Evolutionary conservation across 2,113 vertebrate genomes (phyloP).

Genomic region (Limnothrissa miodon): DNA sequence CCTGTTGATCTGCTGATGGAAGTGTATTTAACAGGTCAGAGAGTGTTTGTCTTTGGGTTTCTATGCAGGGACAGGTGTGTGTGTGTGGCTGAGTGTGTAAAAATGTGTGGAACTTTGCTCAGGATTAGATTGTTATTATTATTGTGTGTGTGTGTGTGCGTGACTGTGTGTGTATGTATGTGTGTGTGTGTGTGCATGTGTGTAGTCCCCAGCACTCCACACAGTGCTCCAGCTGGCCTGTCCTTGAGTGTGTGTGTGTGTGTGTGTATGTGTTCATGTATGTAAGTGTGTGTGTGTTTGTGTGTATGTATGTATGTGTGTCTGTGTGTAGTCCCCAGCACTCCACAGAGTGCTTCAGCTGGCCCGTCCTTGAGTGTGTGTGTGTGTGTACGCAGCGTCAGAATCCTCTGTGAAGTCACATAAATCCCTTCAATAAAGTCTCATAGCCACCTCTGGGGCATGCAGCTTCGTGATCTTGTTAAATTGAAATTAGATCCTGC

Average conservation of each 20-base stretch:
- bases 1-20: background rate
- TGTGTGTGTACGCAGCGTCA: background rate
- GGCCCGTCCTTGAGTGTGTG: background rate
- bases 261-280: no score
- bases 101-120: background rate
- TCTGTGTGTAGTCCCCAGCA: no score
- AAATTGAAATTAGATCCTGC: background rate
- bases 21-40: background rate
- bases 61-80: background rate
- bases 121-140: no score
- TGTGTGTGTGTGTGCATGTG: background rate
- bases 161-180: background rate
- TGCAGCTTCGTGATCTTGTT: background rate
- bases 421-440: background rate
- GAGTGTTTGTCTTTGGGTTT: background rate
- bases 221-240: background rate
- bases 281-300: no score
- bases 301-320: no score
- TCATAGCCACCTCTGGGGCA: background rate
- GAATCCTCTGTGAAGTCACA: background rate
- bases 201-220: background rate
- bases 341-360: background rate
- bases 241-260: background rate
- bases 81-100: background rate
- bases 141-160: no score